Conservation (phyloP, 2,113 vertebrate species). For the Malurus alboscapulatus region DNA sequence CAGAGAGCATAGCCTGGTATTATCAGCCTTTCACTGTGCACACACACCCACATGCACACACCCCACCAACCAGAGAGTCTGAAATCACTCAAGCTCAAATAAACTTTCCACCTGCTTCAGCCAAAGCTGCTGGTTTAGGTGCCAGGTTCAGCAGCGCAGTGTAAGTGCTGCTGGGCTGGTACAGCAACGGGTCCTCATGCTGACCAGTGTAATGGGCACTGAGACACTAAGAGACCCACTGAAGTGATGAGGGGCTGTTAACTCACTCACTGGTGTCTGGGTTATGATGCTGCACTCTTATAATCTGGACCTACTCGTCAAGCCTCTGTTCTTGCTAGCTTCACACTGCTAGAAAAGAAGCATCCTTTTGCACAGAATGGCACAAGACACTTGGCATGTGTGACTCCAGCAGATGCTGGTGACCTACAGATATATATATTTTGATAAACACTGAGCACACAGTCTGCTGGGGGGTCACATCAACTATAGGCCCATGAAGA, state of each 20-base stretch:
- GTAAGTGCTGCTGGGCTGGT: background rate
- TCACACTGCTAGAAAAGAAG: background rate
- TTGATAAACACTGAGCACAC: background rate
- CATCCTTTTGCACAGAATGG: background rate
- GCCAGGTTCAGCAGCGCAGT: background rate
- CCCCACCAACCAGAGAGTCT: background rate
- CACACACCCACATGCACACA: too few relatives aligned
- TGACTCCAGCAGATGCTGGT: background rate
- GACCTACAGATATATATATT: background rate
- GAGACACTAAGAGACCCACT: background rate
- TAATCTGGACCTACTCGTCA: accelerated
- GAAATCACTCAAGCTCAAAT: background rate
- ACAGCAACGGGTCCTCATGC: background rate
- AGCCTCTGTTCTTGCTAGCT: background rate
- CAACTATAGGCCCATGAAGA: background rate
- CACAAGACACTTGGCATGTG: background rate
- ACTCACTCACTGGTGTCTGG: background rate
- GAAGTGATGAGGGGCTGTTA: background rate
- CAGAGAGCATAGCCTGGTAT: background rate
- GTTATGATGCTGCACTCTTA: background rate
- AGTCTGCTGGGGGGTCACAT: background rate
- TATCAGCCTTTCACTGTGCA: background rate
- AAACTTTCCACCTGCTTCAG: background rate
- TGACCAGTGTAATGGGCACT: background rate
- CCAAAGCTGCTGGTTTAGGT: accelerated